Conservation (phyloP, 2,888 invertebrate genomes). For the Athetis lepigone region DNA sequence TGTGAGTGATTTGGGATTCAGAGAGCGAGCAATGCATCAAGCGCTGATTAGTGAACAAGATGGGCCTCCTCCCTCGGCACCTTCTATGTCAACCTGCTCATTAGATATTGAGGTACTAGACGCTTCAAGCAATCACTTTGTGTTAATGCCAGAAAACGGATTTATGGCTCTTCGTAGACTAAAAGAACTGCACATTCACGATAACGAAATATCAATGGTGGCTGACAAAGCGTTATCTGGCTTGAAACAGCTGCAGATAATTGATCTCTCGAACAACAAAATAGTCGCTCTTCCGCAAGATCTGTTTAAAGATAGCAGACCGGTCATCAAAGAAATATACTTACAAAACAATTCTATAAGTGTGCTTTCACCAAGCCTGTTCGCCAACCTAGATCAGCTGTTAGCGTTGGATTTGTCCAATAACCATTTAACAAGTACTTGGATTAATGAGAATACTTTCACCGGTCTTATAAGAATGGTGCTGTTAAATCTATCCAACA, state of each 20-base stretch:
- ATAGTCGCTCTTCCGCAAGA: constrained; percentile 96
- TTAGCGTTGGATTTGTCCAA: constrained; percentile 95
- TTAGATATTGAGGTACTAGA: constrained; percentile 96
- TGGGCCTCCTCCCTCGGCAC: constrained; percentile 80
- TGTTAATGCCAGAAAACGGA: constrained; percentile 95
- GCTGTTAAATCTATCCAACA: constrained; percentile 95
- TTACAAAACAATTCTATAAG: constrained; percentile 97
- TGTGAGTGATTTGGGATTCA: constrained; percentile 95
- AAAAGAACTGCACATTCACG: constrained; percentile 95
- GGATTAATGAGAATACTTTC: constrained; percentile 96
- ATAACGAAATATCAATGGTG: constrained; percentile 97
- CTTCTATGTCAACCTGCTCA: constrained; percentile 91
- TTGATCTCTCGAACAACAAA: constrained; percentile 97
- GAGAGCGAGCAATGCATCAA: constrained; percentile 93
- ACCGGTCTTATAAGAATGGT: constrained; percentile 97
- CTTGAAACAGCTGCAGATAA: constrained; percentile 94
- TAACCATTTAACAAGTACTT: constrained; percentile 96
- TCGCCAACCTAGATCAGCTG: constrained; percentile 95
- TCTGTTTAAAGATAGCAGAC: constrained; percentile 94
- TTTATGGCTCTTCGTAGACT: constrained; percentile 95
- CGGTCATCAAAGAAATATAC: constrained; percentile 96
- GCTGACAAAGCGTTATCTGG: constrained; percentile 95
- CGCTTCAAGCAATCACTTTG: constrained; percentile 96
- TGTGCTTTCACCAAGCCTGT: constrained; percentile 95
- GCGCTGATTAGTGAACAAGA: constrained; percentile 92